Evolutionary conservation across 2,888 invertebrate genomes (phyloP).

Genomic region (Drosophila parthenogenetica): DNA sequence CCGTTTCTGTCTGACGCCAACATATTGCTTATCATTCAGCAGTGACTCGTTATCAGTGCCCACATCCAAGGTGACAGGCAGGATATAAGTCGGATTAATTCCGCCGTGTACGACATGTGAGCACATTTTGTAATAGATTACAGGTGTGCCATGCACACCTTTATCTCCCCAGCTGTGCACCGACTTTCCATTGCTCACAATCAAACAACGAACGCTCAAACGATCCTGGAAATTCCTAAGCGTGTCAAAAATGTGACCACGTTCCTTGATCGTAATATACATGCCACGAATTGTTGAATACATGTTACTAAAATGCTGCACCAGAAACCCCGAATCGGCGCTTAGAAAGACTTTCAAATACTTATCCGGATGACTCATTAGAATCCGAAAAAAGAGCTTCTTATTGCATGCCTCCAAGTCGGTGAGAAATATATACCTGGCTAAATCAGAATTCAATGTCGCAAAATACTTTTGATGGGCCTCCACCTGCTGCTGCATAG

Average conservation of each 20-base stretch:
- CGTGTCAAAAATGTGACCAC: constrained; percentile 51
- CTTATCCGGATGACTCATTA: constrained; percentile 33
- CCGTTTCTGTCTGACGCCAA: constrained; percentile 48
- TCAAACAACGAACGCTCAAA: constrained; percentile 32
- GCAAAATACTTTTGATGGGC: constrained; percentile 1
- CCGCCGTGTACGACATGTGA: constrained; percentile 55
- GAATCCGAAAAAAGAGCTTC: constrained; percentile 43
- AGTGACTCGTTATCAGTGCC: constrained; percentile 61
- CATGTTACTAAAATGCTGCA: constrained; percentile 13
- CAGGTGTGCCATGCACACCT: constrained; percentile 36
- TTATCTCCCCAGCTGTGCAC: constrained; percentile 50
- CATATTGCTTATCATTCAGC: constrained; percentile 19
- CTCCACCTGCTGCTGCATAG: constrained; percentile 43
- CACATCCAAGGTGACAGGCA: constrained; percentile 58
- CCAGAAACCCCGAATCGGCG: neutral
- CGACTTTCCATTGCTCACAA: constrained; percentile 50
- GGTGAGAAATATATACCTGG: constrained; percentile 28
- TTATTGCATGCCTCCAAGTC: constrained; percentile 26
- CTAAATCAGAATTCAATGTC: fast-evolving
- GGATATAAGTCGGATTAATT: constrained; percentile 43
- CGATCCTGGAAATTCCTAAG: constrained; percentile 58
- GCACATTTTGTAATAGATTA: constrained; percentile 21
- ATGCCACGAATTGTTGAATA: constrained; percentile 8
- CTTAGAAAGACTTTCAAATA: constrained; percentile 35
- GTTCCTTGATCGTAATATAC: constrained; percentile 55